Percentiles rank a stretch among this genome's conserved stretches.
These are phyloP conservation scores for Manis pentadactyla DNA, from an alignment of 2,797 vertebrate genomes.

Conservation along the genomic window DNA sequence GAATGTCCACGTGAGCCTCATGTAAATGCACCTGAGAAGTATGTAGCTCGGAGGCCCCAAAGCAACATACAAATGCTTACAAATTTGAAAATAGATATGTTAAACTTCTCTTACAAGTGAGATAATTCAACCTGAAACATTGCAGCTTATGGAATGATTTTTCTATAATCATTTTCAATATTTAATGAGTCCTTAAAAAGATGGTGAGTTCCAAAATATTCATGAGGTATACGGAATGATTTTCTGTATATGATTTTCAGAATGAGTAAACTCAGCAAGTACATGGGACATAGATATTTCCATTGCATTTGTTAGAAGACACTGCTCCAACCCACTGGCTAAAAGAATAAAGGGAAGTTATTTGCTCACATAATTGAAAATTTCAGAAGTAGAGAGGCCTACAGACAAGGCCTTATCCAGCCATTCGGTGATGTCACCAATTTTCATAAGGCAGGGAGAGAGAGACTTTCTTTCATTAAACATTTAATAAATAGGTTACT, in stretches of 20 bases:
- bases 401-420: neutral
- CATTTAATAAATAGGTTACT: neutral
- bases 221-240: neutral
- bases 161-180: neutral
- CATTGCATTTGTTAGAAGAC: neutral
- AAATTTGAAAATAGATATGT: neutral
- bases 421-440: neutral
- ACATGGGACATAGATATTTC: neutral
- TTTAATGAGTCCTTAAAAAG: neutral
- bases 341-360: neutral
- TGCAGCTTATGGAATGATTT: neutral
- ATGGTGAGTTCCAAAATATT: neutral
- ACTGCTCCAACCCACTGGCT: neutral
- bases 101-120: neutral
- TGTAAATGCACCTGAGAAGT: neutral
- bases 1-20: no score
- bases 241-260: neutral
- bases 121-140: neutral
- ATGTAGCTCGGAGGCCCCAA: neutral
- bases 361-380: neutral
- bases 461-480: neutral
- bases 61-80: neutral
- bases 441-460: neutral
- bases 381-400: neutral
- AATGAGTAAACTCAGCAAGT: neutral